Evolutionary conservation across 2,888 invertebrate genomes (phyloP).

Genomic region (Apoda limacodes): DNA sequence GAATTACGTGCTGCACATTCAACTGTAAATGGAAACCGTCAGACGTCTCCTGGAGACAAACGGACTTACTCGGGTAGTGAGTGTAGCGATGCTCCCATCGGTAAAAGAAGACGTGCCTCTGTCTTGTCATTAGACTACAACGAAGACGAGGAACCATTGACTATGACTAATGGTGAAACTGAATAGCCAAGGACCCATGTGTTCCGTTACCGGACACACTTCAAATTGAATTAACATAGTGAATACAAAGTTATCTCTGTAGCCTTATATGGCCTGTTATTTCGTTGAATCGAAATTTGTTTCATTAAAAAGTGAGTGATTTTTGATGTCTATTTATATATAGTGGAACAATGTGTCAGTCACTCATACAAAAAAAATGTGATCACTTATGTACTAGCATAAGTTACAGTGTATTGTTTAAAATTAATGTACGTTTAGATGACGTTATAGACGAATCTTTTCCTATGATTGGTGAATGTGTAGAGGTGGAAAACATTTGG

Average conservation of each 20-base stretch:
- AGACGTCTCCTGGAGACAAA: conserved; percentile 45
- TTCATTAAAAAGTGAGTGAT: conserved; percentile 42
- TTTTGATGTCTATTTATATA: conserved; percentile 26
- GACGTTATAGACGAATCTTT: conserved; percentile 48
- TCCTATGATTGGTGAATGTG: conserved; percentile 56
- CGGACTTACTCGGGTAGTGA: conserved; percentile 55
- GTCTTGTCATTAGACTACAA: conserved; percentile 80
- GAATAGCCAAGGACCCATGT: conserved; percentile 50
- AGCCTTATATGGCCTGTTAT: conserved; percentile 27
- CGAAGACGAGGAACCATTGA: conserved; percentile 79
- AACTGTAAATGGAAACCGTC: conserved; percentile 47
- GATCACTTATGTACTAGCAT: conserved; percentile 44
- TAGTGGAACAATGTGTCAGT: conserved; percentile 34
- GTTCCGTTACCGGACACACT: conserved; percentile 37
- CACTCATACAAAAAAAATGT: conserved; percentile 32
- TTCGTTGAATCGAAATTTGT: conserved; percentile 35
- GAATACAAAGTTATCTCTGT: conserved; percentile 35
- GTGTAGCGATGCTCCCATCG: conserved; percentile 56
- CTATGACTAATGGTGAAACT: conserved; percentile 76
- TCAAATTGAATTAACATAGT: conserved; percentile 37
- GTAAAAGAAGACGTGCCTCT: conserved; percentile 78
- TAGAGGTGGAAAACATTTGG: conserved; percentile 49
- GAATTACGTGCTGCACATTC: conserved; percentile 84
- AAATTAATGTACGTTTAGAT: conserved; percentile 53
- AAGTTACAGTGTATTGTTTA: conserved; percentile 43